Base-by-base conservation (phyloP, 2,888 invertebrate genomes). In the Ormyrus thymus region DNA sequence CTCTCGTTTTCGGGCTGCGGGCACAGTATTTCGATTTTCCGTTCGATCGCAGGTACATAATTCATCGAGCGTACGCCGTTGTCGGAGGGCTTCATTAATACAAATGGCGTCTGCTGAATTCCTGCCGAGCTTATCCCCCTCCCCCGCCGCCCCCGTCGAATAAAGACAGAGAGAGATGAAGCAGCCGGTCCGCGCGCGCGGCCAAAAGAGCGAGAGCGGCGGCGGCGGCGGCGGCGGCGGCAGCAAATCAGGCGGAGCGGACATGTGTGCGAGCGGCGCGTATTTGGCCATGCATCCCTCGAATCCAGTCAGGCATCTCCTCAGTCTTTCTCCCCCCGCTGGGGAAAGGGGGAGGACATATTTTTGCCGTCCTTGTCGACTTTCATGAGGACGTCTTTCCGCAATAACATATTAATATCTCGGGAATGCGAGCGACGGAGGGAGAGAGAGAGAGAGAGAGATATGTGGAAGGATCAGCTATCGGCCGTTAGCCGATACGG, bases 21-120 rank as follows among this genome's bases (percentile, higher is more conserved):
- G 48, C 8, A 43, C 85, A 79, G 82, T 84, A 84, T 86, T 87
- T 87, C 85, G 84, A 81, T 81, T 81, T 85, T 80, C 82, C 86
- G 76, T 89, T 89, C 88, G 89, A 89, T 89, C 87, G 86, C 85
- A 85, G 86, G 89, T 90, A 89, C 90, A 90, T 90, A 90, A 90
- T 90, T 90, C 90, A 90, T 89, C 87, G 87, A 69, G 78, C 66
- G 66, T 51, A 71, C 78, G 74, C 53, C 87, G 88, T 88, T 89
- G 89, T 90, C 89, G 89, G 89, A 86, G 84, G 29, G 88, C 87
- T 89, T 90, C 90, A 90, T 90, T 90, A 90, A 90, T 90, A 90
- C 90, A 90, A 90, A 90, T 90, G 90, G 90, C 89, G 89, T 90
- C 90, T 90, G 88, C 84, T 89, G 89, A 89, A 90, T 89, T 90